These are phyloP conservation scores for Psittacus erithacus DNA, from an alignment of 2,113 vertebrate genomes.

Conservation along the genomic window DNA sequence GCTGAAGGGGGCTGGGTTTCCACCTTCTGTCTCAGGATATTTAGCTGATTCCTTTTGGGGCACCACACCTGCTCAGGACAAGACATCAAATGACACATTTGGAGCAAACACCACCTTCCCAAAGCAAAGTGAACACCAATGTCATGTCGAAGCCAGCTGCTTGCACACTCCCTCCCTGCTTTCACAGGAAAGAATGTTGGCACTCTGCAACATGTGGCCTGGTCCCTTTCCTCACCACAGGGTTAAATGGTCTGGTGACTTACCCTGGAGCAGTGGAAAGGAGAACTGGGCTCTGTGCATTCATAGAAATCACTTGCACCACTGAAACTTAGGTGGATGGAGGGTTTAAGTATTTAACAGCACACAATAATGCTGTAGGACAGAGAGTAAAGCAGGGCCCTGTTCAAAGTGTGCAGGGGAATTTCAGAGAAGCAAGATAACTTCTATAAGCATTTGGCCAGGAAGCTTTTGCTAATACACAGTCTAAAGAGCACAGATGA, in stretches of 20 bases:
- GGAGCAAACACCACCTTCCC: background rate
- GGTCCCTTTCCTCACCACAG: background rate
- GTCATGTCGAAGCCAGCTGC: background rate
- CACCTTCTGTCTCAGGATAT: background rate
- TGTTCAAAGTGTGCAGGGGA: background rate
- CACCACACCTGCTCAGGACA: constrained; percentile 23
- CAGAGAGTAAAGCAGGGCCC: background rate
- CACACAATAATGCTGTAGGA: background rate
- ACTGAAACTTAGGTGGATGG: background rate
- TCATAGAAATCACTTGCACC: background rate
- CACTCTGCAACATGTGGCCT: accelerated
- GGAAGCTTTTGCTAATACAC: background rate
- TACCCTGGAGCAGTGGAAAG: background rate
- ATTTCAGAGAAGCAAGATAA: background rate
- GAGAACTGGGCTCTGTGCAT: background rate
- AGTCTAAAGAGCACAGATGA: background rate
- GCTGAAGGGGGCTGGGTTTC: background rate
- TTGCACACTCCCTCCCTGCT: background rate
- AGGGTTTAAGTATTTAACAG: background rate
- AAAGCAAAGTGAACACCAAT: background rate
- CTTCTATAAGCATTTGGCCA: background rate
- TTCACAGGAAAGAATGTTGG: background rate
- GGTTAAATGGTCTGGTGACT: background rate
- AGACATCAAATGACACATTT: background rate
- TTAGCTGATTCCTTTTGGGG: background rate